These are phyloP conservation scores for Antedon mediterranea DNA, from an alignment of 53 echinoderm and acorn worm genomes.

Conservation along the genomic window DNA sequence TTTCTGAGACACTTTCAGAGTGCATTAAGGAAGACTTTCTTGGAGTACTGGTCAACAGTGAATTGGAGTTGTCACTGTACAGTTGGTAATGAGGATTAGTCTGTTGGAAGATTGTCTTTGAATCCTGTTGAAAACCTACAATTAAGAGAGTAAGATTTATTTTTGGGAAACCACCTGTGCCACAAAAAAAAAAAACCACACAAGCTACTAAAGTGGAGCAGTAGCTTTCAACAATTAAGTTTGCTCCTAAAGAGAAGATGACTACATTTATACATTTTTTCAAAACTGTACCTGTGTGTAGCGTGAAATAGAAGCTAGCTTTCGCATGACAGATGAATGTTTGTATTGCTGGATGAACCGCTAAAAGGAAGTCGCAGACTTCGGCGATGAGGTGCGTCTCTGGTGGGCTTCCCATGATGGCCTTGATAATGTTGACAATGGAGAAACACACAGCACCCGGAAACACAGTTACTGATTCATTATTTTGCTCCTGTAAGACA, in stretches of 20 bases:
- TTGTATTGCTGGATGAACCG: slow-evolving; percentile 85
- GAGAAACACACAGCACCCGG: slow-evolving; percentile 31
- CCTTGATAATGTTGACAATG: slow-evolving; percentile 56
- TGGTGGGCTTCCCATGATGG: slow-evolving; percentile 78
- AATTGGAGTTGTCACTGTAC: neutral
- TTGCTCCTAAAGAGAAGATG: no score
- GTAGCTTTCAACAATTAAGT: no score
- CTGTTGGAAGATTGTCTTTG: neutral
- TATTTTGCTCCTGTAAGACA: slow-evolving; percentile 58
- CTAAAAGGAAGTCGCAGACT: slow-evolving; percentile 78
- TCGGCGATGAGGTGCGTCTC: slow-evolving; percentile 72
- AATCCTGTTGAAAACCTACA: neutral
- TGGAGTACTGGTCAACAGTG: neutral
- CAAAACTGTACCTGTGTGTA: slow-evolving; percentile 53
- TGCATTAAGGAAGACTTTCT: neutral
- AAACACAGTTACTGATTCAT: slow-evolving; percentile 64
- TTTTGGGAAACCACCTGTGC: no score
- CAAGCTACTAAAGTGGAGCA: no score
- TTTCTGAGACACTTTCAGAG: neutral
- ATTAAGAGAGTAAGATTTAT: no score
- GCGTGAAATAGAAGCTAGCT: slow-evolving; percentile 91
- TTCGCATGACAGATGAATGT: slow-evolving; percentile 95
- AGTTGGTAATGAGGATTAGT: neutral
- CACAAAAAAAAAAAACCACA: no score
- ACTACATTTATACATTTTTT: no score